Evolutionary conservation across 2,797 vertebrate species (phyloP).

Genomic region (Etheostoma nigrum): DNA sequence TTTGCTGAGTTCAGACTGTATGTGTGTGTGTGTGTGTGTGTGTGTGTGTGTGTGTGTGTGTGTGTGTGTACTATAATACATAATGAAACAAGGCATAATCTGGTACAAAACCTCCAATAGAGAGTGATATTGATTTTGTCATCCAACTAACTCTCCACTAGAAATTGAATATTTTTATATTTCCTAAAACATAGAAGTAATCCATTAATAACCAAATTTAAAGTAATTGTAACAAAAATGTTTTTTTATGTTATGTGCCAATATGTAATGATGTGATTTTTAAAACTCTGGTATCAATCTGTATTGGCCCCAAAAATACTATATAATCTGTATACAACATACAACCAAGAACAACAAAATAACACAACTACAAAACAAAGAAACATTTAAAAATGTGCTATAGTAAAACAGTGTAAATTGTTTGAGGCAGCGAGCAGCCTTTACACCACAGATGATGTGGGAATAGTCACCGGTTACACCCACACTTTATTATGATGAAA

Average conservation of each 20-base stretch:
- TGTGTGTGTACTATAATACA: too few relatives aligned
- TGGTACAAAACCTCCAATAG: too few relatives aligned
- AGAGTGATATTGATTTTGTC: too few relatives aligned
- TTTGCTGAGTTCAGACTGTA: too few relatives aligned
- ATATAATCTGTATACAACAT: too few relatives aligned
- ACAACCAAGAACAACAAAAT: not conserved
- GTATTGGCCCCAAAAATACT: not conserved
- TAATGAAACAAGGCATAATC: too few relatives aligned
- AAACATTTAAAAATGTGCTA: not conserved
- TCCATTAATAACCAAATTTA: too few relatives aligned
- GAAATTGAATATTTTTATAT: not conserved
- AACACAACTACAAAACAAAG: not conserved
- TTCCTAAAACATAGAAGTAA: not conserved
- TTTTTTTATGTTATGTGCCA: too few relatives aligned
- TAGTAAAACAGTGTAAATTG: not conserved
- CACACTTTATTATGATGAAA: not conserved
- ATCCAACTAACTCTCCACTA: too few relatives aligned
- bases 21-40: too few relatives aligned
- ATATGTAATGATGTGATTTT: not conserved
- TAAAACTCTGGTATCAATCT: not conserved
- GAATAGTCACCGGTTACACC: slow-evolving; percentile 9
- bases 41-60: too few relatives aligned
- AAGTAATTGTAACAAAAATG: too few relatives aligned
- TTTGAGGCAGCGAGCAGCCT: slow-evolving; percentile 4
- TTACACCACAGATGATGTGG: not conserved